Base-by-base conservation (phyloP, 2,888 invertebrate genomes). In the Lithophane socia region DNA sequence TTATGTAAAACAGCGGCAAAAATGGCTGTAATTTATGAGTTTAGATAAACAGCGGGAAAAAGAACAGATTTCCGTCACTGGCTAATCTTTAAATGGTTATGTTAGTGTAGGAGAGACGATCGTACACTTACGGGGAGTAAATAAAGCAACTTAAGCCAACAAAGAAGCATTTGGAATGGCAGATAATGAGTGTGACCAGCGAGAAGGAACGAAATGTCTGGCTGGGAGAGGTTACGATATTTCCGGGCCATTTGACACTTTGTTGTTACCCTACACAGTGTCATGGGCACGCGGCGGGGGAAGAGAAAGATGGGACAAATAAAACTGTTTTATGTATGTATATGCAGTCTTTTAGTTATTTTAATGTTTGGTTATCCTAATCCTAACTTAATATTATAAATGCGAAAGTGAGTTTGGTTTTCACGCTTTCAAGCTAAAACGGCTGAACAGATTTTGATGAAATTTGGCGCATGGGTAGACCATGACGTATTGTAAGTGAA, bases 211-310 rank as follows among this genome's bases (percentile, higher is more conserved):
- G 92, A 92, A 95, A 95, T 94, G 94, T 92, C 93, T 92, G 92
- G 89, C 89, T 91, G 91, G 91, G 93, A 92, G 94, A 94, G 94
- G 93, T 94, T 91, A 92, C 93, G 95, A 96, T 96, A 94, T 94
- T 96, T 96, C 96, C 96, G 90, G 89, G 91, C 95, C 96, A 96
- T 96, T 96, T 92, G 92, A 88, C 95, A 91, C 94, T 93, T 96
- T 96, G 96, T 96, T 95, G 95, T 92, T 94, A 92, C 95, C 94
- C 95, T 93, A 93, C 92, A 91, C 91, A 90, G 92, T 92, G 95
- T 93, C 94, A 92, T 88, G 88, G 90, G 89, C 95, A 94, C 92
- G 93, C 93, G 88, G 89, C 84, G 82, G 82, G 86, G 83, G 87
- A 84, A 77, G 69, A 90, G 89, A 90, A 88, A 90, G 84, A 91